Conservation (phyloP, 2,888 invertebrate species). For the Oxycera nigricornis region DNA sequence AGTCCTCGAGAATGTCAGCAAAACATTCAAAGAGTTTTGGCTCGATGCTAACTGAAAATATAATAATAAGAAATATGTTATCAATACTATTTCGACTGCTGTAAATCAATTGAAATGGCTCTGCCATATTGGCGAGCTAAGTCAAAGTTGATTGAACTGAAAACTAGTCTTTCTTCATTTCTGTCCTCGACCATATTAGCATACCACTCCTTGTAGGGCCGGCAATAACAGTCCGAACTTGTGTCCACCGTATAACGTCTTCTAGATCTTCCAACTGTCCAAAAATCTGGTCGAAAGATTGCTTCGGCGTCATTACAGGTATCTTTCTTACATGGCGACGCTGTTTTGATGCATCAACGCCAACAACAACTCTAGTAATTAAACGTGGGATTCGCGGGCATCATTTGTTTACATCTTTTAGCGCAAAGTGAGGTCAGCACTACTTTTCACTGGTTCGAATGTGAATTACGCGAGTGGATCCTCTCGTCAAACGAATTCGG, state of each 20-base stretch:
- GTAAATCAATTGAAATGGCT: neutral
- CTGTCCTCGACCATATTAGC: neutral
- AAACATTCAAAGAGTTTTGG: neutral
- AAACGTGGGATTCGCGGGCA: neutral
- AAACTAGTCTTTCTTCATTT: neutral
- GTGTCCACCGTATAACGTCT: neutral
- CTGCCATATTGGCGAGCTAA: neutral
- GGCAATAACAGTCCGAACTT: no score
- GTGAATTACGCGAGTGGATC: neutral
- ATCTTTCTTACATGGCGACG: neutral
- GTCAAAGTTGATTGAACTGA: conserved; percentile 2
- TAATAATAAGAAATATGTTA: neutral
- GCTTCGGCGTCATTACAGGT: neutral
- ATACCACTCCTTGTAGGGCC: neutral
- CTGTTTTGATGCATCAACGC: neutral
- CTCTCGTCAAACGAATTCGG: no score
- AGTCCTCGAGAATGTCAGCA: neutral
- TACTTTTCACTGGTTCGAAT: neutral
- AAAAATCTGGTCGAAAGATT: neutral
- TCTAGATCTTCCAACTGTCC: neutral
- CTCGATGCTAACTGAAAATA: neutral
- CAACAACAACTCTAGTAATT: neutral
- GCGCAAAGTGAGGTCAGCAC: neutral
- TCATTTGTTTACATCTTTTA: neutral
- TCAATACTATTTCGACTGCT: neutral